phyloP scores from a whole-genome alignment of 2,888 invertebrate species.

The Brachylomia viminalis region DNA sequence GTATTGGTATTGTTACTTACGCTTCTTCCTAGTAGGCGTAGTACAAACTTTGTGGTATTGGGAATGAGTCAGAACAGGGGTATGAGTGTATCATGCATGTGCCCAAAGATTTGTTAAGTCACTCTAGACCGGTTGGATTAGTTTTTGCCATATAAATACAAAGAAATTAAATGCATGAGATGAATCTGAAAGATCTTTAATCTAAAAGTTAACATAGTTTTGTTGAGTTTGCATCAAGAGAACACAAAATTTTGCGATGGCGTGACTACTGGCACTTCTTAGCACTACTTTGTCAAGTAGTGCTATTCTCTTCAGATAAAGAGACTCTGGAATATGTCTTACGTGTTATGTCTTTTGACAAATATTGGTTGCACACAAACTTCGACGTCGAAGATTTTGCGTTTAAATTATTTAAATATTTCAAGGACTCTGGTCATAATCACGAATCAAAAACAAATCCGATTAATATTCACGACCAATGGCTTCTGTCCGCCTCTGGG shows the following conservation, averaged over 20 bases:
- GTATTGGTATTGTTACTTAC: neutral
- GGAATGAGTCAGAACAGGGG: slow-evolving; percentile 3
- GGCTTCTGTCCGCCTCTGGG: slow-evolving; percentile 59
- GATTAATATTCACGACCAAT: slow-evolving; percentile 59
- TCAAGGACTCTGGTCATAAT: neutral
- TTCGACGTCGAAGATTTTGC: neutral
- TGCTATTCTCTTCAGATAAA: neutral
- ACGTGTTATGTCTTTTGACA: too few relatives aligned
- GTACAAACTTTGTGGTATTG: slow-evolving; percentile 1
- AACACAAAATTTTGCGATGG: neutral
- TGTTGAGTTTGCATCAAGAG: neutral
- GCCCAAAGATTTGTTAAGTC: neutral
- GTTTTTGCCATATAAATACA: neutral
- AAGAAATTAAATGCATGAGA: neutral
- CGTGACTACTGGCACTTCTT: neutral
- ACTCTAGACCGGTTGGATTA: neutral
- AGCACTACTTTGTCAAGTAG: neutral
- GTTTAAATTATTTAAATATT: neutral
- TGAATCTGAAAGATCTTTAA: neutral
- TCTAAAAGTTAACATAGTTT: neutral
- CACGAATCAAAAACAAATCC: neutral
- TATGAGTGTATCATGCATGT: neutral
- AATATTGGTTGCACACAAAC: neutral
- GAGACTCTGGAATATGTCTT: neutral
- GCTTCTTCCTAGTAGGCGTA: slow-evolving; percentile 10